Conservation (phyloP, 2,797 vertebrate genomes). For the Megaceryle alcyon region DNA sequence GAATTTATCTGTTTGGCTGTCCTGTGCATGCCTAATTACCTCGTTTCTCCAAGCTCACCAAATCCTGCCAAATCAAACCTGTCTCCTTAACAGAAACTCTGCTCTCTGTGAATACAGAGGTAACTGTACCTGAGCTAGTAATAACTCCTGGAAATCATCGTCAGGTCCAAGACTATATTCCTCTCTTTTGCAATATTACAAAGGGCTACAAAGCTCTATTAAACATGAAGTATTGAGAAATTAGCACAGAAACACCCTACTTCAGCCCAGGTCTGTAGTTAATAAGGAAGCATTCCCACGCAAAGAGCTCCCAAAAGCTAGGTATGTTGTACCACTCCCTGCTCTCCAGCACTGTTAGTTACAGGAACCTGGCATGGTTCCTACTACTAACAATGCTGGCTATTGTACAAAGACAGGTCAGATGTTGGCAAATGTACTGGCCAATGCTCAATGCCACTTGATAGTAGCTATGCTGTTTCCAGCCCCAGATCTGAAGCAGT, state of each 20-base stretch:
- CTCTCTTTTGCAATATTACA: not conserved
- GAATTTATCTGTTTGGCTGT: not conserved
- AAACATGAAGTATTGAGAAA: not conserved
- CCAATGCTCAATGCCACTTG: not conserved
- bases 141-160: not conserved
- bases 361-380: rapidly evolving
- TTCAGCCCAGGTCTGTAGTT: not conserved
- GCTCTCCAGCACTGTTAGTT: not conserved
- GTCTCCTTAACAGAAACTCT: not conserved
- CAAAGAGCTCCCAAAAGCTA: not conserved
- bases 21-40: not conserved
- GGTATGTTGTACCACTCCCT: not conserved
- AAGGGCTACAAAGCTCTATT: not conserved
- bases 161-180: not conserved
- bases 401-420: not conserved
- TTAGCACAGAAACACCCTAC: not conserved
- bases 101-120: not conserved
- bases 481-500: not conserved
- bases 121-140: not conserved
- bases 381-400: not conserved
- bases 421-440: not conserved
- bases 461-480: not conserved
- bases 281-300: not conserved
- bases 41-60: not conserved
- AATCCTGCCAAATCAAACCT: not conserved